phyloP scores from a whole-genome alignment of 2,797 vertebrate species.

The Micropoecilia bifurca region DNA sequence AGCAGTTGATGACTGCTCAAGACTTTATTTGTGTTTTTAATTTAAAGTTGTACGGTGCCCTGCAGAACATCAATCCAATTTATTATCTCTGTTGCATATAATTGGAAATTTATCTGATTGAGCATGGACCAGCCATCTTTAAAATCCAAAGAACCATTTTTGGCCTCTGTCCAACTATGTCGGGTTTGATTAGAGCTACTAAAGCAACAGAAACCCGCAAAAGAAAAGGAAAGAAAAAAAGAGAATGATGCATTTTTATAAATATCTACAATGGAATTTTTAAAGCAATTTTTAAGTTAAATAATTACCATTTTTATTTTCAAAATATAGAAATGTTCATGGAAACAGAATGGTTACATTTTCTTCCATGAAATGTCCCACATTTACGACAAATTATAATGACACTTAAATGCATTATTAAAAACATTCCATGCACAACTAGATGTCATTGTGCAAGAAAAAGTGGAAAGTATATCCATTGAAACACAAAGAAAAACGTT shows the following conservation, averaged over 20 bases:
- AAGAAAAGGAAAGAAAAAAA: neutral
- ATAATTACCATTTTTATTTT: neutral
- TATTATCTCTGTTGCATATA: neutral
- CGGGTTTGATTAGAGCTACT: neutral
- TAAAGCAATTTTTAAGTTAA: neutral
- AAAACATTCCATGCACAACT: neutral
- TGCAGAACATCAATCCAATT: neutral
- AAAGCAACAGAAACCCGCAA: neutral
- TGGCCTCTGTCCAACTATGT: neutral
- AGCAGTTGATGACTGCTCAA: conserved; percentile 11
- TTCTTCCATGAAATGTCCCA: neutral
- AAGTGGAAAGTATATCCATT: no score
- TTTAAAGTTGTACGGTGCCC: conserved; percentile 9
- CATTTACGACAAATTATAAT: neutral
- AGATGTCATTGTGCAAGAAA: neutral
- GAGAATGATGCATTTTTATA: neutral
- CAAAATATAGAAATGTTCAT: neutral
- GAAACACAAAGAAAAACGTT: neutral
- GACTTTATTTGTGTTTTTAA: conserved; percentile 22
- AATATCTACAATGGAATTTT: neutral
- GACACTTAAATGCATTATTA: neutral
- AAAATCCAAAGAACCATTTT: neutral
- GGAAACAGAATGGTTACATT: neutral
- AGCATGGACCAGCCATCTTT: neutral
- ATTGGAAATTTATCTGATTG: neutral